Percentiles rank a stretch among this genome's conserved stretches.
Conservation (phyloP, 2,113 vertebrate species). For the Ariopsis seemanni region DNA sequence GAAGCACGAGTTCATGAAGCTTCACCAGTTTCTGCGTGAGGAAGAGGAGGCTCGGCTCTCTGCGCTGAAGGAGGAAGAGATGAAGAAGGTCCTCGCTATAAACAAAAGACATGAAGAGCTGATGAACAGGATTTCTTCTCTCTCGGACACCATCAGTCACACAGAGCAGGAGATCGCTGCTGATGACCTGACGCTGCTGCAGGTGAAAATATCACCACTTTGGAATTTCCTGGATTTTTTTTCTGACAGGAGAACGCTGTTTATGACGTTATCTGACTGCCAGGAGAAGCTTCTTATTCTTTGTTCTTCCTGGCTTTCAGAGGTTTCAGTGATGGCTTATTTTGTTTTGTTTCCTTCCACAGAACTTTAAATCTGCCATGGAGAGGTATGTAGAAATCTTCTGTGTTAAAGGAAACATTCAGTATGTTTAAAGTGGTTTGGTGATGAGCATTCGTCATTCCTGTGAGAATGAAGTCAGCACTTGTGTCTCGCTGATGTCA, state of each 20-base stretch:
- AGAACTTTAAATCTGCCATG: slow-evolving; percentile 69
- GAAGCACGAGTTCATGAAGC: slow-evolving; percentile 66
- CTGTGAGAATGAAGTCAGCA: too few species aligned
- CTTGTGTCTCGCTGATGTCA: too few species aligned
- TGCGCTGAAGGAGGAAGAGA: slow-evolving; percentile 66
- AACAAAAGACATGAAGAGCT: slow-evolving; percentile 59
- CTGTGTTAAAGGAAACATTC: background rate
- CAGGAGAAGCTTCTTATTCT: background rate
- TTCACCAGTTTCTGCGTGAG: slow-evolving; percentile 63
- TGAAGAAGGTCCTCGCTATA: slow-evolving; percentile 56
- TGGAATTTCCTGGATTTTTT: background rate
- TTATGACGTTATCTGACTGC: background rate
- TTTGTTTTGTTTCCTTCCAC: slow-evolving; percentile 41
- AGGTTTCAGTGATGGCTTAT: background rate
- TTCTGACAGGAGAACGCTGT: background rate
- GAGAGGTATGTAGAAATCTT: slow-evolving; percentile 62
- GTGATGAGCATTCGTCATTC: too few species aligned
- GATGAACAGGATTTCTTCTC: slow-evolving; percentile 51
- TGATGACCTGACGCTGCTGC: slow-evolving; percentile 63
- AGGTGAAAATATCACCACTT: slow-evolving; percentile 51
- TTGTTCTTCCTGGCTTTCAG: background rate
- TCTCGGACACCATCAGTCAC: slow-evolving; percentile 60
- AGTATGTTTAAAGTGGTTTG: background rate
- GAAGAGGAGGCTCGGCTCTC: slow-evolving; percentile 64
- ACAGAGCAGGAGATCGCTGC: slow-evolving; percentile 62